Conservation (phyloP, 2,888 invertebrate species). For the Diachrysia chrysitis region DNA sequence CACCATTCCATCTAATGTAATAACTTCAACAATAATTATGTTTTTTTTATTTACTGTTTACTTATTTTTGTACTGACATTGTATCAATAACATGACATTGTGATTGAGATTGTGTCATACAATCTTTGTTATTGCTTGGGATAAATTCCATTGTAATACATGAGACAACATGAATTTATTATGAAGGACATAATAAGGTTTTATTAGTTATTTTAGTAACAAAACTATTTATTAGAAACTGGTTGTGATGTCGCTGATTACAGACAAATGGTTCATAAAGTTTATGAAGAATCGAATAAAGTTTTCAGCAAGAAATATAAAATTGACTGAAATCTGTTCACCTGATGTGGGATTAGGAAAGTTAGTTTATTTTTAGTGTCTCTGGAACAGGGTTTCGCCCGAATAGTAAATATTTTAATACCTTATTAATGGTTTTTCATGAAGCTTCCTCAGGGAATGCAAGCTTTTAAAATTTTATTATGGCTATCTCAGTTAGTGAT, state of each 20-base stretch:
- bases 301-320: too few relatives aligned
- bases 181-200: background rate
- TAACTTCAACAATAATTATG: constrained; percentile 6
- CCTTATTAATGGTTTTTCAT: constrained; percentile 25
- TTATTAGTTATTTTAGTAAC: too few relatives aligned
- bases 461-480: constrained; percentile 60
- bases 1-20: constrained; percentile 24
- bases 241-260: too few relatives aligned
- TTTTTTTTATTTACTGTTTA: constrained; percentile 3
- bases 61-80: constrained; percentile 15
- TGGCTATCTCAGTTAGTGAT: constrained; percentile 71
- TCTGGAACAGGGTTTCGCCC: too few relatives aligned
- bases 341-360: too few relatives aligned
- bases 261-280: too few relatives aligned
- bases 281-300: too few relatives aligned
- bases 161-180: background rate
- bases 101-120: constrained; percentile 18
- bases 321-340: too few relatives aligned
- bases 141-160: constrained; percentile 16
- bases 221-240: too few relatives aligned
- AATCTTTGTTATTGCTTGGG: constrained; percentile 18
- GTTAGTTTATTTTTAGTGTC: too few relatives aligned
- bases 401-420: constrained; percentile 18
- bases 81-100: constrained; percentile 21
- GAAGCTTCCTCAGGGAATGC: constrained; percentile 22